phyloP scores from a whole-genome alignment of 2,113 vertebrate species.

The Pygoscelis adeliae region DNA sequence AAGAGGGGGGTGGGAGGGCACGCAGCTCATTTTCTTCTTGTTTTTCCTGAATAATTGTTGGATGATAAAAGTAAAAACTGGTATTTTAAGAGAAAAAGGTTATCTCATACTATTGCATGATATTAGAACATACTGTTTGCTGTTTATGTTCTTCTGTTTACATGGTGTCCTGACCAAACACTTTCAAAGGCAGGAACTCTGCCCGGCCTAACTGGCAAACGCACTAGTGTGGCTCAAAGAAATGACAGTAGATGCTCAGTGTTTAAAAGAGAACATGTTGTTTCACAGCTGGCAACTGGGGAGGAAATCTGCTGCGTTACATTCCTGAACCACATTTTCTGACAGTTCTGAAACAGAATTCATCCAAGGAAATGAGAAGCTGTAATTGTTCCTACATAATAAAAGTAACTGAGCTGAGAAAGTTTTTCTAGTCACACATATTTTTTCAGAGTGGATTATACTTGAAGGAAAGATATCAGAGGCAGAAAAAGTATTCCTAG shows the following conservation, averaged over 20 bases:
- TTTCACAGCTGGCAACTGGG: neutral
- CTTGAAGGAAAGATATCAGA: neutral
- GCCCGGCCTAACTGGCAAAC: neutral
- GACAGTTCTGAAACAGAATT: constrained; percentile 1
- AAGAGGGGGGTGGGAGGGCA: constrained; percentile 84
- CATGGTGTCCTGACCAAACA: neutral
- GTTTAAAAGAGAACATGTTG: neutral
- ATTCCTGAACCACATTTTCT: constrained; percentile 8
- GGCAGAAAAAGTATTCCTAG: neutral
- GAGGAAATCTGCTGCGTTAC: neutral
- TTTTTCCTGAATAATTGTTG: constrained; percentile 85
- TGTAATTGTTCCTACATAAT: neutral
- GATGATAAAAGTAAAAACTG: neutral
- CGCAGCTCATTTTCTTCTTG: constrained; percentile 96
- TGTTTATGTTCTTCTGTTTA: neutral
- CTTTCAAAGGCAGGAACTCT: neutral
- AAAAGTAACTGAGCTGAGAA: neutral
- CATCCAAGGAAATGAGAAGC: neutral
- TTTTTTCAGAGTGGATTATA: neutral
- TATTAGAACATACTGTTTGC: neutral
- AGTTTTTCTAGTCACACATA: neutral
- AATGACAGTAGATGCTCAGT: neutral
- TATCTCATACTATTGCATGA: neutral
- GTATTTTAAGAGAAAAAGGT: neutral
- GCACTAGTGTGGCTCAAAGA: neutral